Base-by-base conservation (phyloP, 2,797 vertebrate genomes). In the Xenopus petersii region DNA sequence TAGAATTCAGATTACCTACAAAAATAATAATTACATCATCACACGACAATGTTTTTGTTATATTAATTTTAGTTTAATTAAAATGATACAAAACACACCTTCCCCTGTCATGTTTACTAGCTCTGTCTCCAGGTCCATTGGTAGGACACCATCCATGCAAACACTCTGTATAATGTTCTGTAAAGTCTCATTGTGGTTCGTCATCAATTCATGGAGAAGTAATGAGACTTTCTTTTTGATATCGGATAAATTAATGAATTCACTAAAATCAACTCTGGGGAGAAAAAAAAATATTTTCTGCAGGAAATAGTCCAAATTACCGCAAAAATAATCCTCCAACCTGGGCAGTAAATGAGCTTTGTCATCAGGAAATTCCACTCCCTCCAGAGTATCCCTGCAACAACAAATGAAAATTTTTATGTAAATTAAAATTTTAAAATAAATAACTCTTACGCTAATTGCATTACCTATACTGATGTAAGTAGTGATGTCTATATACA, bases 91-190 rank as follows among this genome's bases (percentile, higher is more conserved):
- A 77, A 83, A 64, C 75, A 64, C 2, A 81, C 70, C 84, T 64
- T 83, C 77, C 81, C 88, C 92, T 0, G 87, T 89, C 0, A 81
- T 84, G 59, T 92, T 93, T 67, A 96, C 71, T n/a, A 97, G 88
- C 30, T 11, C 81, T 0, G 87, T 87, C 79, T 97, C 96, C 74
- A 95, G 85, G 0, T 81, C 77, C 83, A 98, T 85, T 0, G 95
- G 95, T 11, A 97, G 89, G 46, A 86, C 80, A 0, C 88, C 83
- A 1, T 91, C 80, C 75, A 93, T 84, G 73, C 92, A 95, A 70
- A 95, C 8, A 0, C 71, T 82, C 16, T 89, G 79, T 0, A 93
- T 83, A 77, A 98, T 95, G 0, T 26, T 54, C 2, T 81, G 7
- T 87, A 94, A 96, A 1, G 76, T 80, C n/a, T 58, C 61, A 0